Evolutionary conservation across 1,140 invertebrate species (phyloP).

Genomic region (Drosophila azteca): DNA sequence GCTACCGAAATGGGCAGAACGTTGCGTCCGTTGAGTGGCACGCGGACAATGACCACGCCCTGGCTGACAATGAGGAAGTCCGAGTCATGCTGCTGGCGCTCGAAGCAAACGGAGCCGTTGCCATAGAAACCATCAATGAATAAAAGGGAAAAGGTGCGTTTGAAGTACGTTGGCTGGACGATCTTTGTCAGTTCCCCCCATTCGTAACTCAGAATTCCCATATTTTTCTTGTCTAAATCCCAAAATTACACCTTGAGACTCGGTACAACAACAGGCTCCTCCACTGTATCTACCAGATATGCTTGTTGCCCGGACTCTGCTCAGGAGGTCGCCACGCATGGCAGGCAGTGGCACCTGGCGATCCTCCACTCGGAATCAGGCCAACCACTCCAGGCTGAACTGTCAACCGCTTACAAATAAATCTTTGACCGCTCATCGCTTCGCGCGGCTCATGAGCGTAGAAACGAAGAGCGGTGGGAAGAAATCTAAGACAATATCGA

Average conservation of each 20-base stretch:
- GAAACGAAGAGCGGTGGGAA: background rate
- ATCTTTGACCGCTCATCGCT: background rate
- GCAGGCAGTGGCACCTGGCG: too few relatives aligned
- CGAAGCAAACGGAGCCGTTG: slow-evolving; percentile 90
- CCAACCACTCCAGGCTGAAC: background rate
- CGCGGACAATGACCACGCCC: slow-evolving; percentile 92
- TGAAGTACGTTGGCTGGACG: too few relatives aligned
- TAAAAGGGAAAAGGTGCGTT: background rate
- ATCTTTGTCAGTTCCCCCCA: too few relatives aligned
- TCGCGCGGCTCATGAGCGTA: background rate
- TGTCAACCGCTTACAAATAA: too few relatives aligned
- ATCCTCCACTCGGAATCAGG: too few relatives aligned
- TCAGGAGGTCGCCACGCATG: background rate
- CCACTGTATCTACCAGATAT: background rate
- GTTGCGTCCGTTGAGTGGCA: slow-evolving; percentile 88
- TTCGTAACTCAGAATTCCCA: too few relatives aligned
- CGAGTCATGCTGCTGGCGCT: slow-evolving; percentile 88
- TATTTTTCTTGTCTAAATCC: background rate
- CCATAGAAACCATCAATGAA: slow-evolving; percentile 88
- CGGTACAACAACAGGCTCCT: too few relatives aligned
- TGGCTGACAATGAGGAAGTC: slow-evolving; percentile 95
- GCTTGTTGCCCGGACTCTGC: background rate
- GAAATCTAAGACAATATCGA: slow-evolving; percentile 3
- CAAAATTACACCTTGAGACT: slow-evolving; percentile 7
- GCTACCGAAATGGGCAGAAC: slow-evolving; percentile 75